Conservation (phyloP, 2,888 invertebrate species). For the Caenorhabditis doughertyi region DNA sequence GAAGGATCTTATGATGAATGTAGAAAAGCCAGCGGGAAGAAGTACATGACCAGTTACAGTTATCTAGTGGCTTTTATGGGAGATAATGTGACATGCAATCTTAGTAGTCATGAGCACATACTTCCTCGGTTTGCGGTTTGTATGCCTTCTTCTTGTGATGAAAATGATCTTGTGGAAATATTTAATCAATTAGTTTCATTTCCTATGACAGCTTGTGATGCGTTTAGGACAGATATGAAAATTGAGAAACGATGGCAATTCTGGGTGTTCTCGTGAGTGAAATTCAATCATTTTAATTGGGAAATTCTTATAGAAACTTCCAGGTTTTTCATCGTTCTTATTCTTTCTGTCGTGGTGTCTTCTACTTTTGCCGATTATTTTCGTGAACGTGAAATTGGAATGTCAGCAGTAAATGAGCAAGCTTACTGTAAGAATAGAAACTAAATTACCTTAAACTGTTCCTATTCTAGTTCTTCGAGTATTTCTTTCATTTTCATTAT, state of each 20-base stretch:
- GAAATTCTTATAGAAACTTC: background rate
- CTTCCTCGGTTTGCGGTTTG: conserved; percentile 36
- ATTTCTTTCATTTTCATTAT: conserved; percentile 62
- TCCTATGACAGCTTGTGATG: conserved; percentile 48
- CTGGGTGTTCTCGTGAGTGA: conserved; percentile 57
- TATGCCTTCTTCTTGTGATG: conserved; percentile 40
- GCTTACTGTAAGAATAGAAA: conserved; percentile 22
- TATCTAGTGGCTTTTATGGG: conserved; percentile 36
- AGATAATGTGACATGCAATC: background rate
- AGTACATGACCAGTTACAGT: conserved; percentile 56
- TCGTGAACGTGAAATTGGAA: conserved; percentile 41
- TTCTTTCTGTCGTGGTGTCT: conserved; percentile 13
- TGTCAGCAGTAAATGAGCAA: conserved; percentile 31
- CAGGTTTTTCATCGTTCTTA: conserved; percentile 45
- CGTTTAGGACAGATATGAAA: conserved; percentile 26
- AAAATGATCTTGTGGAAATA: conserved; percentile 46
- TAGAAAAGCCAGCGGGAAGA: conserved; percentile 40
- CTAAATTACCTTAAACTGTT: background rate
- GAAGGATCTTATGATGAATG: conserved; percentile 58
- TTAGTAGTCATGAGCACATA: conserved; percentile 12
- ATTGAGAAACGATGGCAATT: conserved; percentile 30
- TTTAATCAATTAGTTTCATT: conserved; percentile 24
- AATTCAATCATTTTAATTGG: too few relatives aligned
- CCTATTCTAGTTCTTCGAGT: conserved; percentile 47
- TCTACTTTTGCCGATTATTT: conserved; percentile 52